Conservation (phyloP, 2,888 invertebrate genomes). For the Eudemis profundana region DNA sequence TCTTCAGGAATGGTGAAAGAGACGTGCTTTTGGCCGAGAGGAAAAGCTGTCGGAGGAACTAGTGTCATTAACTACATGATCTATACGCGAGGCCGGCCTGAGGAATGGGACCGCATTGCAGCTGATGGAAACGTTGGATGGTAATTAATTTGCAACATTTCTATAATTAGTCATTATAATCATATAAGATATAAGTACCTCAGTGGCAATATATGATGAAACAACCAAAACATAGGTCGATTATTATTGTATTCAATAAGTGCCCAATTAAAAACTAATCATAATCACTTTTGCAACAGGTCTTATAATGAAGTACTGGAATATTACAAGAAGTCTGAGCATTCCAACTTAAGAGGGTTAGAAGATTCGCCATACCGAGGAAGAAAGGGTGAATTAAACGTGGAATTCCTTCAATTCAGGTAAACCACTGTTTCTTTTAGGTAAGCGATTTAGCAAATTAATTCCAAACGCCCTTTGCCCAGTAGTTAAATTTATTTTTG, state of each 20-base stretch:
- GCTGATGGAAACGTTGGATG: constrained; percentile 88
- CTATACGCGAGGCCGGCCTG: constrained; percentile 90
- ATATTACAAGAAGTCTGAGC: constrained; percentile 86
- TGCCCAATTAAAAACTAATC: background rate
- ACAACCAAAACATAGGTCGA: constrained; percentile 26
- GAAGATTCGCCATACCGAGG: constrained; percentile 81
- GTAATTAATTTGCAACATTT: constrained; percentile 60
- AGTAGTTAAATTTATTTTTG: too few relatives aligned
- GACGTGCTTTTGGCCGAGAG: constrained; percentile 89
- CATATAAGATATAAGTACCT: too few relatives aligned
- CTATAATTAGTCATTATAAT: constrained; percentile 12
- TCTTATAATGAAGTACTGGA: constrained; percentile 84
- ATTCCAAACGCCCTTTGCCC: too few relatives aligned
- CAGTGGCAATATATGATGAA: constrained; percentile 14
- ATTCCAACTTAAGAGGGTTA: constrained; percentile 66
- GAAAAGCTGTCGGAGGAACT: constrained; percentile 91
- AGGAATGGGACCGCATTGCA: constrained; percentile 89
- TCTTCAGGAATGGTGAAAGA: constrained; percentile 70
- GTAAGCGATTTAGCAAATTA: too few relatives aligned
- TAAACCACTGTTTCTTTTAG: constrained; percentile 46
- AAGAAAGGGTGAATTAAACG: constrained; percentile 84
- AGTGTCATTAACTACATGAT: constrained; percentile 94
- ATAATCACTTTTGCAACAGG: constrained; percentile 69
- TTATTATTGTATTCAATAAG: background rate
- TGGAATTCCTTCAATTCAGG: constrained; percentile 83